These are phyloP conservation scores for Drosophila tani DNA, from an alignment of 1,140 invertebrate species.

Conservation along the genomic window DNA sequence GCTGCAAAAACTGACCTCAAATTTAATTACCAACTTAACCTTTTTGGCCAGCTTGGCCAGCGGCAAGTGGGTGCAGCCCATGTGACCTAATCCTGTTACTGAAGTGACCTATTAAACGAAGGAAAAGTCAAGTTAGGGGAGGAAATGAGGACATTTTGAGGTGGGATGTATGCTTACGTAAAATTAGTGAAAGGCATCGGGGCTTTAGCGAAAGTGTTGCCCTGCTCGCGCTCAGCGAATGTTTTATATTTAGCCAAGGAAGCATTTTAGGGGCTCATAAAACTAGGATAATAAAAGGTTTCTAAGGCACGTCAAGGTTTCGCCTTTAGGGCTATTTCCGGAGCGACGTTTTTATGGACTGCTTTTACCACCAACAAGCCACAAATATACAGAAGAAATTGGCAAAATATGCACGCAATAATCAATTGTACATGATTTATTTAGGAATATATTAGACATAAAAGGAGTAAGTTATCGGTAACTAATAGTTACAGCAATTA, in stretches of 20 bases:
- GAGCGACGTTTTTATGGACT: conserved; percentile 6
- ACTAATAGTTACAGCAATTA: background rate
- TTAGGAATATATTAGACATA: background rate
- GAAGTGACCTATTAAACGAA: conserved; percentile 37
- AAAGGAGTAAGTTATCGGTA: background rate
- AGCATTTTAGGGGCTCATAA: conserved; percentile 35
- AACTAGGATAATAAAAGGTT: conserved; percentile 46
- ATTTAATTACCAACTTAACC: conserved; percentile 61
- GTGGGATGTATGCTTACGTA: conserved; percentile 33
- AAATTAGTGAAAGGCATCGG: conserved; percentile 21
- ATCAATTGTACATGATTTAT: conserved; percentile 4
- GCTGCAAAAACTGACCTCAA: conserved; percentile 50
- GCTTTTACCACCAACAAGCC: background rate
- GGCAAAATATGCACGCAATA: conserved; percentile 2
- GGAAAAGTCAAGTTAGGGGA: conserved; percentile 24
- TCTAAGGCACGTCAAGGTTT: conserved; percentile 30
- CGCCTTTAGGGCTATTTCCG: conserved; percentile 15
- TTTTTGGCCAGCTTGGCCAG: conserved; percentile 25
- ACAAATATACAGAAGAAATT: conserved; percentile 12
- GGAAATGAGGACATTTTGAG: conserved; percentile 45
- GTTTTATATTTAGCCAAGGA: conserved; percentile 36
- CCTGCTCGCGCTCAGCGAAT: conserved; percentile 13
- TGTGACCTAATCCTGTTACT: conserved; percentile 38
- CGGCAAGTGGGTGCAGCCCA: conserved; percentile 27
- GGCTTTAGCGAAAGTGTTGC: conserved; percentile 27